Base-by-base conservation (phyloP, 2,113 vertebrate species). In the Cryptotis parvus region DNA sequence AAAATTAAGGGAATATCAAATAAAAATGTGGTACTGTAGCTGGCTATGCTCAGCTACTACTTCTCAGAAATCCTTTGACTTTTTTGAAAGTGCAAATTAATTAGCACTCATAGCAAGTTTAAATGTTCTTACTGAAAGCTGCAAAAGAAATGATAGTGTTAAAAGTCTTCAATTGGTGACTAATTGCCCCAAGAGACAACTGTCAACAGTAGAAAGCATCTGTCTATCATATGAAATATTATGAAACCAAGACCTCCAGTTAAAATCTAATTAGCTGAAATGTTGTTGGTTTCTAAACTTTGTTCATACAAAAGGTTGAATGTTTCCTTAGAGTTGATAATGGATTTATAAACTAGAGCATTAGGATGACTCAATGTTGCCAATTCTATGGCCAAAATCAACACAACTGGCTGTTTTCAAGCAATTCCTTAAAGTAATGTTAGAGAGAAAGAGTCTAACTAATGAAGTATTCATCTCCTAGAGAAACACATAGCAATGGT, bases 341-440 rank as follows among this genome's bases (percentile, higher is more conserved):
- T 93, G 37, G 81, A 89, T 95, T 92, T 96, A 86, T 86, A 96
- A 97, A 95, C 93, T 85, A 92, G 0, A 76, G 43, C 4, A 94
- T 91, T 43, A 91, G 55, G 84, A 89, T 49, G 68, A 31, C 55
- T 95, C 61, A 18, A 31, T 87, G 80, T 87, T 84, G 94, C 27
- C 37, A 80, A 3, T 24, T 27, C 65, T 89, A 63, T 86, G 72
- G 35, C 15, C 37, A n/a, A 55, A 52, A 39, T 94, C 26, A 92
- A 52, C 8, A 92, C 14, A 37, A 77, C 55, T 41, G 78, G 63
- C 65, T 74, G 73, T 94, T 96, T 94, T 92, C 66, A 97, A 79
- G 92, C 86, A 95, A 88, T 68, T 4, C 26, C 39, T 41, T 18
- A 31, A 70, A 37, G 22, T 9, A 39, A 26, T 3, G 0, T 84